Percentiles rank a stretch among this genome's conserved stretches.
These are phyloP conservation scores for Danio tinwini DNA, from an alignment of 2,797 vertebrate genomes.

Conservation along the genomic window DNA sequence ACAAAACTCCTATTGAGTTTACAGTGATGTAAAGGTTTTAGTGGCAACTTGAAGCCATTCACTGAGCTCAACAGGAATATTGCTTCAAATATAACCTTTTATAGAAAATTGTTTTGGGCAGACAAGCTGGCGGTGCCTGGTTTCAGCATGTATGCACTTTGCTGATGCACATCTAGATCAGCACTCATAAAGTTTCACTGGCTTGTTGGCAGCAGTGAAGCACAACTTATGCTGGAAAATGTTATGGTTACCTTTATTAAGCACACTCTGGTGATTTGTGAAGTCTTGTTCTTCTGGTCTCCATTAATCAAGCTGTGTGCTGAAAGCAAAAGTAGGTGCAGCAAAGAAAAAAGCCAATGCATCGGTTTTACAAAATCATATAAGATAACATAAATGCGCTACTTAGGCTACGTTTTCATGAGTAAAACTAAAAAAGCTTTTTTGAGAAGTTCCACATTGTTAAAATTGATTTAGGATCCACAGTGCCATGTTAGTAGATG, in stretches of 20 bases:
- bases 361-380: not conserved
- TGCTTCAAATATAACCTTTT: conserved; percentile 13
- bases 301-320: conserved; percentile 56
- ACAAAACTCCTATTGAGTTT: not conserved
- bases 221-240: conserved; percentile 57
- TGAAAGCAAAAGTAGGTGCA: conserved; percentile 26
- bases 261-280: not conserved
- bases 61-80: not conserved
- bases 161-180: conserved; percentile 59
- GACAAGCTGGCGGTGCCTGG: conserved; percentile 61
- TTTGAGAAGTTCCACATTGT: too few species aligned
- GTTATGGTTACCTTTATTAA: conserved; percentile 29
- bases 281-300: conserved; percentile 46
- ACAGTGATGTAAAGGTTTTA: not conserved
- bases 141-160: conserved; percentile 55
- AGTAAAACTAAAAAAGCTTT: too few species aligned
- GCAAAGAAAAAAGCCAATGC: not conserved
- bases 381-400: not conserved
- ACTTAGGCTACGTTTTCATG: too few species aligned
- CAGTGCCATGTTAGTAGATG: too few species aligned
- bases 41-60: not conserved
- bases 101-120: conserved; percentile 21
- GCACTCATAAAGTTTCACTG: conserved; percentile 57
- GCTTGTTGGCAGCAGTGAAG: conserved; percentile 54
- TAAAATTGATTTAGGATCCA: too few species aligned